Evolutionary conservation across 1,140 invertebrate genomes (phyloP).

Genomic region (Pantala flavescens): DNA sequence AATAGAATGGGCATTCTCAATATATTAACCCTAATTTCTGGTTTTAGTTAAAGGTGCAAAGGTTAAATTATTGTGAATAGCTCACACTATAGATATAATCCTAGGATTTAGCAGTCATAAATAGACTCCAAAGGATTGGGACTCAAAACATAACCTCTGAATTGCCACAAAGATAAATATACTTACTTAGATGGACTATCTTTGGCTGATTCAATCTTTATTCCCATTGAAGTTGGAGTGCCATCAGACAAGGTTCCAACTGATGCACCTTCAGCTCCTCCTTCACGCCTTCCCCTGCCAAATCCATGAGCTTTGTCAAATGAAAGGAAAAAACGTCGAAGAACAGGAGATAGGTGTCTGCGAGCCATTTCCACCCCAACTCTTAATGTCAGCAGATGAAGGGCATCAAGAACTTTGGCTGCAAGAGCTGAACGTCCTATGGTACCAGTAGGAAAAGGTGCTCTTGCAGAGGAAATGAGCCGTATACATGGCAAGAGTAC

Average conservation of each 20-base stretch:
- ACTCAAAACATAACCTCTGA: no score
- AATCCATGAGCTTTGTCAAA: constrained; percentile 68
- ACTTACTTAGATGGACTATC: not conserved
- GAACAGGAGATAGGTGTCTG: constrained; percentile 55
- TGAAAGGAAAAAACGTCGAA: constrained; percentile 72
- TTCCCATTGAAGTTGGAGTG: constrained; percentile 14
- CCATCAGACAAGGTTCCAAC: not conserved
- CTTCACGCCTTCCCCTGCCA: constrained; percentile 21
- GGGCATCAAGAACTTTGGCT: constrained; percentile 66
- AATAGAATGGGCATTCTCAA: no score
- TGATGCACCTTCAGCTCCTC: not conserved
- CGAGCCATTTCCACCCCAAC: constrained; percentile 77
- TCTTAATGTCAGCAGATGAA: constrained; percentile 66
- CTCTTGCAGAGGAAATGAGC: constrained; percentile 57
- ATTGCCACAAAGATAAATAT: no score
- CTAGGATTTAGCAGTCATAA: no score
- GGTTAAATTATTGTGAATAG: no score
- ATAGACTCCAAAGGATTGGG: no score
- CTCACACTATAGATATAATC: no score
- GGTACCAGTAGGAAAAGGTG: constrained; percentile 67
- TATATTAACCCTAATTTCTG: no score
- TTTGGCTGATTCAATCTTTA: not conserved
- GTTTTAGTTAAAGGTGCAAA: no score
- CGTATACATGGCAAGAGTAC: constrained; percentile 68
- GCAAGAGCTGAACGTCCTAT: constrained; percentile 60